phyloP scores from a whole-genome alignment of 2,888 invertebrate species.

The Coelinius sp. region DNA sequence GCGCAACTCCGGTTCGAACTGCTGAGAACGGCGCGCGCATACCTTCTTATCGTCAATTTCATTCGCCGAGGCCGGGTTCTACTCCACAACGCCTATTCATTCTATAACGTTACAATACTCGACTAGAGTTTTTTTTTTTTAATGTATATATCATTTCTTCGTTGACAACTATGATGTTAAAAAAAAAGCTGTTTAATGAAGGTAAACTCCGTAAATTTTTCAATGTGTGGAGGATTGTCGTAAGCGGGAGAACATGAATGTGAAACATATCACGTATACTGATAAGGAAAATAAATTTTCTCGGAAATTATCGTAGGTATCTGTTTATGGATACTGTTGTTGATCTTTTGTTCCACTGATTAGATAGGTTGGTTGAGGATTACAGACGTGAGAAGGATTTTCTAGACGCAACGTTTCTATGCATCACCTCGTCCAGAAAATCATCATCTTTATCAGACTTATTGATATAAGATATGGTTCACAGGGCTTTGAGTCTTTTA shows the following conservation, averaged over 20 bases:
- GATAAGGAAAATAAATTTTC: neutral
- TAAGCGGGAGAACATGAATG: no score
- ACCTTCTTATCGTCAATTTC: conserved; percentile 37
- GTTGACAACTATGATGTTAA: neutral
- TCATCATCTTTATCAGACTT: no score
- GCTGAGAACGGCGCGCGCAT: conserved; percentile 36
- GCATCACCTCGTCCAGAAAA: no score
- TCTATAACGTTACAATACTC: neutral
- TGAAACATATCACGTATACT: no score
- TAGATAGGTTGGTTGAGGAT: neutral
- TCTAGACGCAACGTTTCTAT: neutral
- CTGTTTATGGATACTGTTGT: neutral
- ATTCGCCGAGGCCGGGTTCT: conserved; percentile 32
- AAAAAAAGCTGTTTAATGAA: no score
- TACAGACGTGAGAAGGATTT: neutral
- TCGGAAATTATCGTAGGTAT: neutral
- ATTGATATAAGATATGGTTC: no score
- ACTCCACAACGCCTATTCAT: conserved; percentile 20
- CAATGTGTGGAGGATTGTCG: no score
- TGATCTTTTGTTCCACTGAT: neutral
- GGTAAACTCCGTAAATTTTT: no score
- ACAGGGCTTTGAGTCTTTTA: no score
- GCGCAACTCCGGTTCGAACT: conserved; percentile 23
- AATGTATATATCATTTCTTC: neutral
- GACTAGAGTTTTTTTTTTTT: neutral